phyloP scores from a whole-genome alignment of 2,113 vertebrate species.

The Numenius arquata region DNA sequence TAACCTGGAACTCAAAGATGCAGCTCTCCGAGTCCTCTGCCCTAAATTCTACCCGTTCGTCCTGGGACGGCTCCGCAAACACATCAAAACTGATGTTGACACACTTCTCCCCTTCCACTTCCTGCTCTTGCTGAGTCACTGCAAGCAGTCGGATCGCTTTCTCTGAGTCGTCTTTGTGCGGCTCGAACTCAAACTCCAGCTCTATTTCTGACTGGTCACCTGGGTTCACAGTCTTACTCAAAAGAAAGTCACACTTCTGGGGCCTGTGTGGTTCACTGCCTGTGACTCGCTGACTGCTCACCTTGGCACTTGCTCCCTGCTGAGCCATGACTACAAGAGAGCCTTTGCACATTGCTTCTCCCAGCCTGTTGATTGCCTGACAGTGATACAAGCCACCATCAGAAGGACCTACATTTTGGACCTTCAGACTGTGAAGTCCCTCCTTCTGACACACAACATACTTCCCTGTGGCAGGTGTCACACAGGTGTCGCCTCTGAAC shows the following conservation, averaged over 20 bases:
- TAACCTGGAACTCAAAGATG: slow-evolving; percentile 90
- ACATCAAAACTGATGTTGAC: slow-evolving; percentile 83
- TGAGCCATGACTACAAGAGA: slow-evolving; percentile 78
- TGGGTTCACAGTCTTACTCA: slow-evolving; percentile 73
- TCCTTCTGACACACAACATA: slow-evolving; percentile 83
- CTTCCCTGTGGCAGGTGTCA: slow-evolving; percentile 79
- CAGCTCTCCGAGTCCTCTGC: slow-evolving; percentile 84
- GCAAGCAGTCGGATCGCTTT: slow-evolving; percentile 78
- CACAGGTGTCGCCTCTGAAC: slow-evolving; percentile 85
- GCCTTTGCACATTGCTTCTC: slow-evolving; percentile 87
- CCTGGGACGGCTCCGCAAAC: slow-evolving; percentile 80
- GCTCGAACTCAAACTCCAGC: slow-evolving; percentile 85
- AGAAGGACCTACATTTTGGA: slow-evolving; percentile 74
- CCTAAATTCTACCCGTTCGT: slow-evolving; percentile 83
- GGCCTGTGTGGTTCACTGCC: slow-evolving; percentile 69
- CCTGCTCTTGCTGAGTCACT: slow-evolving; percentile 73
- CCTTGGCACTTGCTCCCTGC: slow-evolving; percentile 61
- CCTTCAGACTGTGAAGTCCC: slow-evolving; percentile 86
- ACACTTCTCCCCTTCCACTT: slow-evolving; percentile 77
- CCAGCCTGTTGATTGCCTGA: slow-evolving; percentile 84
- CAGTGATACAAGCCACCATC: slow-evolving; percentile 89
- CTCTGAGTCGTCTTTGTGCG: slow-evolving; percentile 75
- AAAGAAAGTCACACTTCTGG: slow-evolving; percentile 79
- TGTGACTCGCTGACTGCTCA: slow-evolving; percentile 54
- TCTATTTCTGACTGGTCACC: slow-evolving; percentile 84